Evolutionary conservation across 2,888 invertebrate genomes (phyloP), one percentile per base, ranked within the genome.

Genomic region (Liodrosophila aerea): DNA sequence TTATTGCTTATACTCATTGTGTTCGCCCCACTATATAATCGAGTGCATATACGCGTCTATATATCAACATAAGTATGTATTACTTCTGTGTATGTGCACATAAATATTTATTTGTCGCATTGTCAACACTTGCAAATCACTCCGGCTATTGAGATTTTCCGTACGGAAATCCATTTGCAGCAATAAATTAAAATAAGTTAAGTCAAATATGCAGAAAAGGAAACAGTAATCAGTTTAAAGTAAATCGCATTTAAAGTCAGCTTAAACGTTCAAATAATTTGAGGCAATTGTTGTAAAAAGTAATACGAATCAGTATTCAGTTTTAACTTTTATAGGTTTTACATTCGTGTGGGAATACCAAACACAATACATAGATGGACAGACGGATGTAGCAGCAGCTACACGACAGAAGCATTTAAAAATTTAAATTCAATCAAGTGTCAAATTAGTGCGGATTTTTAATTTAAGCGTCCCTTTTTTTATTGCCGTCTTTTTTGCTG

Each of bases 1-100:
- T 83, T 83, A 83, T 83, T 84, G 81, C 84, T 69, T 76, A 77
- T 65, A 74, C 82, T 74, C 86, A 86, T 81, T 82, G 85, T 81
- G 59, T 66, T 61, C 64, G 52, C 45, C 53, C 62, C 57, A 50
- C 84, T 58, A 52, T 57, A 37, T 12, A 33, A 27, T 30, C n/a
- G 37, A 18, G 8, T 7, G 40, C 47, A 30, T 4, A 27, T 50
- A 11, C 15, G 11, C 31, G 37, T 47, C 27, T 43, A 31, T 34
- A 11, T 13, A 46, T 30, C 16, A 16, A 11, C 37, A 18, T 18
- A 18, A n/a, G 9, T 29, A 13, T 37, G 16, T 34, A 27, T 9
- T 34, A n/a, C 36, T 7, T 18, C 4, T 5, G 1, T 12, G n/a
- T 22, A 9, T 36, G 3, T 69, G 40, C 54, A 33, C 49, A 39